These are phyloP conservation scores for Colistium nudipinnis DNA, from an alignment of 2,113 vertebrate species.

Conservation along the genomic window DNA sequence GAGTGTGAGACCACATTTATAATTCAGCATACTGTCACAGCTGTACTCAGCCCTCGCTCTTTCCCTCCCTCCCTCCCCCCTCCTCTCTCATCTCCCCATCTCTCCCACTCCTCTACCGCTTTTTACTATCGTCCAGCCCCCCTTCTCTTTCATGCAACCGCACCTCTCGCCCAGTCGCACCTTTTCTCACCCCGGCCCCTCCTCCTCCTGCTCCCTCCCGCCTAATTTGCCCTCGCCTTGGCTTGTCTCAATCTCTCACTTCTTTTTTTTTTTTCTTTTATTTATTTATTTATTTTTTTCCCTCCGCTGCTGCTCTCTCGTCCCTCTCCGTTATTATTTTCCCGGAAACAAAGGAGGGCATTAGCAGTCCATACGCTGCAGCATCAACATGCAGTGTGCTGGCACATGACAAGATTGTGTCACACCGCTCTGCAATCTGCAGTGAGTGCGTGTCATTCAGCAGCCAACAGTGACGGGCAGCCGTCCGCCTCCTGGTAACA, in stretches of 20 bases:
- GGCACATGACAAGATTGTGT: slow-evolving; percentile 65
- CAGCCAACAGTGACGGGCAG: slow-evolving; percentile 53
- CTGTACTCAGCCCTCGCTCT: slow-evolving; percentile 27
- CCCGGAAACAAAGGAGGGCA: slow-evolving; percentile 43
- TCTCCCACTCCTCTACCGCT: slow-evolving; percentile 53
- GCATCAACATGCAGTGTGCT: slow-evolving; percentile 56
- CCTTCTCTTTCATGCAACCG: slow-evolving; percentile 15
- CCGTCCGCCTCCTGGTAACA: slow-evolving; percentile 34
- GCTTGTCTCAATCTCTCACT: slow-evolving; percentile 35
- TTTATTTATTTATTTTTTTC: no score
- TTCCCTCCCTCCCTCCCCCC: slow-evolving; percentile 17
- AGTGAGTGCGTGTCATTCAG: slow-evolving; percentile 31
- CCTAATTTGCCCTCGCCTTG: neutral
- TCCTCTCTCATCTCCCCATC: slow-evolving; percentile 26
- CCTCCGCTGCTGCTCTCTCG: neutral
- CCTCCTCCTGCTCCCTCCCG: slow-evolving; percentile 4
- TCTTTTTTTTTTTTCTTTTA: no score
- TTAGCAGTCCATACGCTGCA: slow-evolving; percentile 58
- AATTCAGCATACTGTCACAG: slow-evolving; percentile 71
- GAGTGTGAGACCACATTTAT: slow-evolving; percentile 71
- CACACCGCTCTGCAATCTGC: slow-evolving; percentile 31
- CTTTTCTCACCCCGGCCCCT: slow-evolving; percentile 8
- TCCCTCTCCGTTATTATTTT: slow-evolving; percentile 45
- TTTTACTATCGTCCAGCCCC: slow-evolving; percentile 6
- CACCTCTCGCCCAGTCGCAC: slow-evolving; percentile 6